Percentiles rank a stretch among this genome's conserved stretches.
phyloP scores from a whole-genome alignment of 2,113 vertebrate species.

The Chaenocephalus aceratus region DNA sequence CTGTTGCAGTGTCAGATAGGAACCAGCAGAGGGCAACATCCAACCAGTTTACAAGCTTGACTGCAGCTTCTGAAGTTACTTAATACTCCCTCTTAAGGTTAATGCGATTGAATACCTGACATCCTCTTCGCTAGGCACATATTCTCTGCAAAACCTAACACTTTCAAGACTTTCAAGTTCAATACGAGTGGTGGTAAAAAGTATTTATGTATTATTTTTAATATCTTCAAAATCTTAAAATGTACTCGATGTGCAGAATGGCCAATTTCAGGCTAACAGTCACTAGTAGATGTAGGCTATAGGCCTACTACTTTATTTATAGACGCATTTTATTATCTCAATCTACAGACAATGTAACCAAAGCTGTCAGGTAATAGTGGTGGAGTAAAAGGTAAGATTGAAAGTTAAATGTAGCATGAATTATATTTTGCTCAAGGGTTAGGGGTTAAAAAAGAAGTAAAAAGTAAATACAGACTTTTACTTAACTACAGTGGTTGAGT shows the following conservation, averaged over 20 bases:
- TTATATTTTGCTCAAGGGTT: no score
- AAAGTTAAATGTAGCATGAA: no score
- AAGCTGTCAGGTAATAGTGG: no score
- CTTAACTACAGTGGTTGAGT: no score
- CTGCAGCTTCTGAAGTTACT: background rate
- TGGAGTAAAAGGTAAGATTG: background rate
- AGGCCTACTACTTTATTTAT: no score
- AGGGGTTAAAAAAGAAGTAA: no score
- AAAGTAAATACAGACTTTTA: no score
- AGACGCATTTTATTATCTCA: no score
- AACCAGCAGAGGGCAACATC: slow-evolving; percentile 64
- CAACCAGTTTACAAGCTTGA: background rate
- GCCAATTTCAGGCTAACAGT: background rate
- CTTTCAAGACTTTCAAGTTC: background rate
- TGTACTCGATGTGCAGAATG: background rate
- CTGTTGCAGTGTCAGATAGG: background rate
- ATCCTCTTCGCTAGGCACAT: background rate
- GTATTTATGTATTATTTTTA: background rate
- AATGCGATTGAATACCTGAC: background rate
- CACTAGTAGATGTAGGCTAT: no score
- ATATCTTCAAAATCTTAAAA: no score
- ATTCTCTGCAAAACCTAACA: background rate
- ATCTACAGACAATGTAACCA: no score
- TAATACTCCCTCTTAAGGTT: no score
- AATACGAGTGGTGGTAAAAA: background rate